Evolutionary conservation across 2,888 invertebrate species (phyloP), one percentile per base, ranked within the genome.

Genomic region (Rhabditoides inermis): DNA sequence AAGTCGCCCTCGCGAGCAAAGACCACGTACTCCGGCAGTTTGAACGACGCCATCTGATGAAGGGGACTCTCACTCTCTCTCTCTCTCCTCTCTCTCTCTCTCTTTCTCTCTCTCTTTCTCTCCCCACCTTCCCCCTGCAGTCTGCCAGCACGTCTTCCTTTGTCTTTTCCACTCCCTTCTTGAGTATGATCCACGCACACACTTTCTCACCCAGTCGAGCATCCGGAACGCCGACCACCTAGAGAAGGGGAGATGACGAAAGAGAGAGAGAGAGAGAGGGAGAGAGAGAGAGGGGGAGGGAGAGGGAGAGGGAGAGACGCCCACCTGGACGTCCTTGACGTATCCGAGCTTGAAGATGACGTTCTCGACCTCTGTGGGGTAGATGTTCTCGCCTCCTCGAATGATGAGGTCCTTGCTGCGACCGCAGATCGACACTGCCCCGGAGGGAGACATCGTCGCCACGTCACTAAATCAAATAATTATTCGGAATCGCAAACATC

Each of bases 21-120:
- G 63, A 82, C 79, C 2, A 88, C 69, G 55, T 85, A 82, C 39
- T 83, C 82, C 0, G 90, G 90, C 35, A 88, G 83, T 78, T 89
- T 90, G 77, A 83, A 88, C 63, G 83, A 82, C 0, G 88, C 83
- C 37, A 90, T 81, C 79, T 82, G 18, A n/a, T n/a, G n/a, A n/a
- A n/a, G n/a, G n/a, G n/a, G n/a, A n/a, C n/a, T n/a, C n/a, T n/a
- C n/a, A n/a, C n/a, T n/a, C n/a, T n/a, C n/a, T n/a, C n/a, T n/a
- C n/a, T n/a, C n/a, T n/a, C n/a, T n/a, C n/a, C n/a, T n/a, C n/a
- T n/a, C n/a, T n/a, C n/a, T n/a, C n/a, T n/a, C n/a, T n/a, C n/a
- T n/a, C n/a, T n/a, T n/a, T n/a, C n/a, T n/a, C n/a, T n/a, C n/a
- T n/a, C n/a, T n/a, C n/a, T n/a, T n/a, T n/a, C n/a, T n/a, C n/a